Evolutionary conservation across 2,888 invertebrate species (phyloP).

Genomic region (Lochmaea capreae): DNA sequence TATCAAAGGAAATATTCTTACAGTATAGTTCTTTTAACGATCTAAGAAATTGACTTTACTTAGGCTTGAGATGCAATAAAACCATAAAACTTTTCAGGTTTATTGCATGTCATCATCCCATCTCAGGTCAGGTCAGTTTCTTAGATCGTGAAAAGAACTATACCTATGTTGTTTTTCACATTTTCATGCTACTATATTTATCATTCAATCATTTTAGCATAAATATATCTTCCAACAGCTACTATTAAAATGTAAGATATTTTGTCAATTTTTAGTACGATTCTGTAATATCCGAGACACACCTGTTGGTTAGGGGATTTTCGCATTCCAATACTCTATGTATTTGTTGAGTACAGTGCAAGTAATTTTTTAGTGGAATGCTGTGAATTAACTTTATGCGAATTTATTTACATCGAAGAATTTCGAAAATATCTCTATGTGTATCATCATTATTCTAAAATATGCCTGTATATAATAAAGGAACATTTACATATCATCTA

Average conservation of each 20-base stretch:
- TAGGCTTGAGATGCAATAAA: too few relatives aligned
- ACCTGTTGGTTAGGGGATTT: not conserved
- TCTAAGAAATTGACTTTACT: too few relatives aligned
- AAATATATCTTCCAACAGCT: not conserved
- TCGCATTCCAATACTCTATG: not conserved
- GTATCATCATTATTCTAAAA: conserved; percentile 31
- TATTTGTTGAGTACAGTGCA: too few relatives aligned
- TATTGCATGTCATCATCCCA: too few relatives aligned
- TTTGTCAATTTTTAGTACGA: too few relatives aligned
- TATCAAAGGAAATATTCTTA: not conserved
- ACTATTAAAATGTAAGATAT: not conserved
- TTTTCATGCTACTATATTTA: too few relatives aligned
- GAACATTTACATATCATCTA: conserved; percentile 27
- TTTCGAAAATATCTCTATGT: conserved; percentile 16
- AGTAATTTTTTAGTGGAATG: conserved; percentile 3
- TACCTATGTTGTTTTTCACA: too few relatives aligned
- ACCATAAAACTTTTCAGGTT: too few relatives aligned
- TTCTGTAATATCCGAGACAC: too few relatives aligned
- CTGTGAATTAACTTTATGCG: conserved; percentile 42
- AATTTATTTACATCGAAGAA: conserved; percentile 49
- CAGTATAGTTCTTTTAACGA: too few relatives aligned
- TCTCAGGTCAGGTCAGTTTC: too few relatives aligned
- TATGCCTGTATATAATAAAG: conserved; percentile 43
- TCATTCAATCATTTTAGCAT: not conserved
- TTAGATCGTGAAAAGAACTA: too few relatives aligned